Evolutionary conservation across 1,140 invertebrate genomes (phyloP).

Genomic region (Brachionus asplanchnoidis): DNA sequence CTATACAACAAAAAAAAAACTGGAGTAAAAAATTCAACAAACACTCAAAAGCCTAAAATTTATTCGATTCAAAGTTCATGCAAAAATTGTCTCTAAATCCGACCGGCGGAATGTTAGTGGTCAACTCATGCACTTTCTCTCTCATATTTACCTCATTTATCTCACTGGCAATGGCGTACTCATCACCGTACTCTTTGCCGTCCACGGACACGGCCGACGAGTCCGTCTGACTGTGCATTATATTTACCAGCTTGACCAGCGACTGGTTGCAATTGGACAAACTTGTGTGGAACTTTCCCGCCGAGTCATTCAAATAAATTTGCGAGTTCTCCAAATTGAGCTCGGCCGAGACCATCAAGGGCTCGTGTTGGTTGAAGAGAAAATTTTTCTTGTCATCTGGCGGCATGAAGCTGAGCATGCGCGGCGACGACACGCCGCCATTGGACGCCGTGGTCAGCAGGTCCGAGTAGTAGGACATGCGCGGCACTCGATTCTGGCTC

Average conservation of each 20-base stretch:
- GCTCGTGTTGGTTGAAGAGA: constrained; percentile 19
- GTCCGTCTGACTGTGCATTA: neutral
- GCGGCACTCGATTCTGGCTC: neutral
- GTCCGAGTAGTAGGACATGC: constrained; percentile 20
- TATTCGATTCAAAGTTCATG: constrained; percentile 6
- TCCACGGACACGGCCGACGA: constrained; percentile 12
- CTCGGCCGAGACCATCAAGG: neutral
- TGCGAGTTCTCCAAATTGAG: constrained; percentile 9
- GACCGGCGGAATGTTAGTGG: constrained; percentile 24
- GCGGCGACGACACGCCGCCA: neutral
- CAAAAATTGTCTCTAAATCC: constrained; percentile 14
- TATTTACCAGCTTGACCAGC: neutral
- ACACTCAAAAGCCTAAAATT: neutral
- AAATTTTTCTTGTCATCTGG: neutral
- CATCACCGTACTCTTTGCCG: neutral
- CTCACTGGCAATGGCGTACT: neutral
- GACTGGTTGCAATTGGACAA: neutral
- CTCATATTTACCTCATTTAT: neutral
- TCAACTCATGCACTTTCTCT: neutral
- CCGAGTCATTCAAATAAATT: constrained; percentile 8
- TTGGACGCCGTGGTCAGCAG: neutral
- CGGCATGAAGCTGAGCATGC: neutral
- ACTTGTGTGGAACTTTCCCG: neutral
- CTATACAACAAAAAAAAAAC: neutral
- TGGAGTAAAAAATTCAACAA: neutral